Evolutionary conservation across 2,113 vertebrate species (phyloP).

Genomic region (Corvus cornix): DNA sequence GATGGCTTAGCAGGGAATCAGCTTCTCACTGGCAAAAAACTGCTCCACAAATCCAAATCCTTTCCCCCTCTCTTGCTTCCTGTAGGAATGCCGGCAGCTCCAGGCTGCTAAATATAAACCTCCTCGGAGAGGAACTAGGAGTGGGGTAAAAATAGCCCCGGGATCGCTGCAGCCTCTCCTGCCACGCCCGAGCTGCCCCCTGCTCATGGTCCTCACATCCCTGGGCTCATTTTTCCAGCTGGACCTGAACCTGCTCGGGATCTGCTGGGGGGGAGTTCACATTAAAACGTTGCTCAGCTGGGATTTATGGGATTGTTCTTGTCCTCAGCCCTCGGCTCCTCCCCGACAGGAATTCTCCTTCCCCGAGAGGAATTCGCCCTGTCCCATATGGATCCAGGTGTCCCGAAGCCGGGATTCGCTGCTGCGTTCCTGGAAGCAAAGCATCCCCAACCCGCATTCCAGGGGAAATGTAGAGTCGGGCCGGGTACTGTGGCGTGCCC

Average conservation of each 20-base stretch:
- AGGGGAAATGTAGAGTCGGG: too few relatives aligned
- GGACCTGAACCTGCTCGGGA: background rate
- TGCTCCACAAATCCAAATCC: background rate
- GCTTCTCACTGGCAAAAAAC: background rate
- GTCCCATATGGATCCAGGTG: background rate
- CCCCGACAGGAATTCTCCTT: background rate
- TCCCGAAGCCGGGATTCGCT: background rate
- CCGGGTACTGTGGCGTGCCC: background rate
- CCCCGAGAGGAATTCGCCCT: background rate
- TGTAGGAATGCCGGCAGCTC: background rate
- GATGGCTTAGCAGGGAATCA: background rate
- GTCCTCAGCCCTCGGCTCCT: background rate
- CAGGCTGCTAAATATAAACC: constrained; percentile 28
- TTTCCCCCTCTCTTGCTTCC: background rate
- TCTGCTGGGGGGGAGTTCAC: background rate
- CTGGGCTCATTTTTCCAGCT: background rate
- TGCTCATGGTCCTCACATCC: background rate
- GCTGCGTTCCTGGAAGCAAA: too few relatives aligned
- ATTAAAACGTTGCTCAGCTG: background rate
- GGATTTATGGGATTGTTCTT: background rate
- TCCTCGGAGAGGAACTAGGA: background rate
- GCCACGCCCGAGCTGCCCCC: background rate
- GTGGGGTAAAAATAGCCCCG: background rate
- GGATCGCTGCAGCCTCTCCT: background rate
- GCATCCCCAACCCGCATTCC: accelerated